These are phyloP conservation scores for Equus quagga DNA, from an alignment of 2,113 vertebrate genomes.

Conservation along the genomic window DNA sequence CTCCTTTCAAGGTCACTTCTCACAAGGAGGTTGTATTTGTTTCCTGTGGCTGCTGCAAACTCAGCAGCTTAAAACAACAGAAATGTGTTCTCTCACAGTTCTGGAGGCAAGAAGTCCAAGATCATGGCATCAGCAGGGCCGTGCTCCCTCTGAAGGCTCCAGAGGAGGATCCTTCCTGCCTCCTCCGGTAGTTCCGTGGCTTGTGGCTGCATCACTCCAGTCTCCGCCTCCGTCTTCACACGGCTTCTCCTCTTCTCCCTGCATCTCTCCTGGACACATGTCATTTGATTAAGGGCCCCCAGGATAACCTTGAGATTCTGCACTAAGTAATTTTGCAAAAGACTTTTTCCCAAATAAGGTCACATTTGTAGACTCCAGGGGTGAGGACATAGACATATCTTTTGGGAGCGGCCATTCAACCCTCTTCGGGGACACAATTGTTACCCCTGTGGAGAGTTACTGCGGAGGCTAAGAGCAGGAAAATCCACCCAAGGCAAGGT, in stretches of 20 bases:
- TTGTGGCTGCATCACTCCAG: not conserved
- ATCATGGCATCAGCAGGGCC: not conserved
- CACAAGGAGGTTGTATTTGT: not conserved
- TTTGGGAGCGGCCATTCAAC: too few species aligned
- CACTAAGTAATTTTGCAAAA: not conserved
- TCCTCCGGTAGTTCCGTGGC: not conserved
- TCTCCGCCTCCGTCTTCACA: not conserved
- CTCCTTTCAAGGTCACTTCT: not conserved
- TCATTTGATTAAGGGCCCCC: not conserved
- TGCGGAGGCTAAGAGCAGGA: not conserved
- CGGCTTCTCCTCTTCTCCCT: not conserved
- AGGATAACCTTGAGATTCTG: not conserved
- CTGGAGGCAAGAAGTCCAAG: not conserved
- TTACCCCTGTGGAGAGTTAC: not conserved
- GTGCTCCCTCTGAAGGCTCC: not conserved
- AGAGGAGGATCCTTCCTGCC: not conserved
- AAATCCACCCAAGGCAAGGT: not conserved
- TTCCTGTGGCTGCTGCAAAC: not conserved
- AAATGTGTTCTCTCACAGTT: not conserved
- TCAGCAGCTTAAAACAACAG: not conserved
- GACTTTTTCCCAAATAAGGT: not conserved
- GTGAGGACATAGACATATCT: not conserved
- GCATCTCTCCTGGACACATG: not conserved
- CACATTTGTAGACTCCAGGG: too few species aligned
- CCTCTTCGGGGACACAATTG: not conserved